phyloP scores from a whole-genome alignment of 2,888 invertebrate species.

The Drosophila dives region DNA sequence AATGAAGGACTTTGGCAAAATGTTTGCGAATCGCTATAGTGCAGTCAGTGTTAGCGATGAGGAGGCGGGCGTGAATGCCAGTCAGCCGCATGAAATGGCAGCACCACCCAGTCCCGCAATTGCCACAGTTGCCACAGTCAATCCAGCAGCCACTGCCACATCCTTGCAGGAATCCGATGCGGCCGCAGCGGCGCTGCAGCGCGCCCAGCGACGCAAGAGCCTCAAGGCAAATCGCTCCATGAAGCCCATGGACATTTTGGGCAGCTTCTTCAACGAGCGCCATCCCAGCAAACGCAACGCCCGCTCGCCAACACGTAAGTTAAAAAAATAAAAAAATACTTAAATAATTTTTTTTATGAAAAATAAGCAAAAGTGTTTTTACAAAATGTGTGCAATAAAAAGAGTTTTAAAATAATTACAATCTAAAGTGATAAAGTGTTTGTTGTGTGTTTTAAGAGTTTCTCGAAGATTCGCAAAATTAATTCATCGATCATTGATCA shows the following conservation, averaged over 20 bases:
- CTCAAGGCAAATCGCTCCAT: slow-evolving; percentile 84
- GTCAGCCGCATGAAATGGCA: slow-evolving; percentile 31
- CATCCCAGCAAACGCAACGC: slow-evolving; percentile 80
- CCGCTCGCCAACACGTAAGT: slow-evolving; percentile 86
- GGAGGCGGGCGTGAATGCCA: slow-evolving; percentile 44
- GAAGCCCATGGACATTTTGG: slow-evolving; percentile 85
- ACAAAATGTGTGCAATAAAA: not conserved
- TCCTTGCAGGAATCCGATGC: slow-evolving; percentile 49
- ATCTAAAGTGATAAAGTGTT: slow-evolving; percentile 24
- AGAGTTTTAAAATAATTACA: slow-evolving; percentile 17
- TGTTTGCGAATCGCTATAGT: slow-evolving; percentile 87
- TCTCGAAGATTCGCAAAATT: slow-evolving; percentile 54
- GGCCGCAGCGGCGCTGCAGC: slow-evolving; percentile 42
- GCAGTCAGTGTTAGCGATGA: slow-evolving; percentile 85
- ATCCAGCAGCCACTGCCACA: slow-evolving; percentile 5
- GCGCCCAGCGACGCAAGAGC: slow-evolving; percentile 76
- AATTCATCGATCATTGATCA: slow-evolving; percentile 35
- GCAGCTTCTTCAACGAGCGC: slow-evolving; percentile 85
- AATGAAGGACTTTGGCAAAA: slow-evolving; percentile 88
- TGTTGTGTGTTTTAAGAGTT: slow-evolving; percentile 2
- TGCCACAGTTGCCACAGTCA: slow-evolving; percentile 14
- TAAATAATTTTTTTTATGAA: not conserved
- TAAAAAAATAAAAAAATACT: not conserved
- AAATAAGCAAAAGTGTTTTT: not conserved
- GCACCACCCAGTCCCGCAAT: not conserved